These are phyloP conservation scores for Camponotus floridanus DNA, from an alignment of 1,140 invertebrate genomes.

Conservation along the genomic window DNA sequence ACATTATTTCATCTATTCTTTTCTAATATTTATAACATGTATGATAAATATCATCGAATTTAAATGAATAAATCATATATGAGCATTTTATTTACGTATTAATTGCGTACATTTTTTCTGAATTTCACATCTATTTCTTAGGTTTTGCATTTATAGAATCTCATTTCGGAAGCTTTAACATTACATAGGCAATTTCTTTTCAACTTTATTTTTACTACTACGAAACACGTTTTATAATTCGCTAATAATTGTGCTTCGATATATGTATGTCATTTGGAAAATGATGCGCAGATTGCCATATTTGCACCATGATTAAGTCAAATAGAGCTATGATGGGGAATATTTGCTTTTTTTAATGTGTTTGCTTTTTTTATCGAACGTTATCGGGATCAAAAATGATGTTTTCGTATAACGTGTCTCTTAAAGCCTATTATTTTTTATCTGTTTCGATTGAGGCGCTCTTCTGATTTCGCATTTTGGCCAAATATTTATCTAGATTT, in stretches of 20 bases:
- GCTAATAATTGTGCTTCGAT: too few relatives aligned
- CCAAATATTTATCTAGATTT: not conserved
- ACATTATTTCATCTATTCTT: not conserved
- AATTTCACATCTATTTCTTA: not conserved
- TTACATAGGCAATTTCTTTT: not conserved
- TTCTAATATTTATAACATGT: not conserved
- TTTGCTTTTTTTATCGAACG: not conserved
- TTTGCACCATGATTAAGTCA: not conserved
- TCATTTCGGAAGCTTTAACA: not conserved
- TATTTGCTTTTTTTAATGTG: not conserved
- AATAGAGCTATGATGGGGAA: not conserved
- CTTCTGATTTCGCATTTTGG: not conserved
- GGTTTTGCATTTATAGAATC: not conserved
- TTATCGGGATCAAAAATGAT: not conserved
- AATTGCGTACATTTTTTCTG: not conserved
- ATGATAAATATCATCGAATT: not conserved
- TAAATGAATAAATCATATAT: not conserved
- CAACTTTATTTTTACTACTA: not conserved
- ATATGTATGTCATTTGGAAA: not conserved
- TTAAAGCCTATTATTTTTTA: not conserved
- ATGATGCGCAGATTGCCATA: not conserved
- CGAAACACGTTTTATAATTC: not conserved
- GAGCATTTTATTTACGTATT: not conserved
- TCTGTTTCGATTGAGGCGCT: not conserved
- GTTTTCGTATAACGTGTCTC: not conserved